Percentiles rank a stretch among this genome's conserved stretches.
phyloP scores from a whole-genome alignment of 2,797 vertebrate genomes.

The Dicrostonyx torquatus region DNA sequence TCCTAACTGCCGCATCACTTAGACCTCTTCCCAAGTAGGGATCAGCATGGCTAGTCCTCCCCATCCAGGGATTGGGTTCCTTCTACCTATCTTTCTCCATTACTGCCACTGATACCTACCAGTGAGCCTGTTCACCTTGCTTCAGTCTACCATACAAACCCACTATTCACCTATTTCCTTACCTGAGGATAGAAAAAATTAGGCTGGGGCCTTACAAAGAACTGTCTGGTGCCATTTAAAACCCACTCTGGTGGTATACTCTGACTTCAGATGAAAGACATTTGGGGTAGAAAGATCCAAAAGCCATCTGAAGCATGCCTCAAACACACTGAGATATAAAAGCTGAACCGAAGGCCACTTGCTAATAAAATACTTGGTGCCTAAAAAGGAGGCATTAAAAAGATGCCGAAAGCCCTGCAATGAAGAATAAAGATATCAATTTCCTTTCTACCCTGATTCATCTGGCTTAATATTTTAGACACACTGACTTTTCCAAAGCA shows the following conservation, averaged over 20 bases:
- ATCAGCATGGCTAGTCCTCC: neutral
- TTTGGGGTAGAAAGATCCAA: constrained; percentile 42
- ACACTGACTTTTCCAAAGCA: constrained; percentile 9
- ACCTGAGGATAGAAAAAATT: neutral
- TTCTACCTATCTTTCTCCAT: neutral
- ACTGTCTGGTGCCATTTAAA: constrained; percentile 20
- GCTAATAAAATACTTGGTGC: constrained; percentile 52
- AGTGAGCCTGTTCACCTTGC: too few relatives aligned
- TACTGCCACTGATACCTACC: too few relatives aligned
- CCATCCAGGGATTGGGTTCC: neutral
- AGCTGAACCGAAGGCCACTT: constrained; percentile 24
- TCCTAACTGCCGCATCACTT: neutral
- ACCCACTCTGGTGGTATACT: neutral
- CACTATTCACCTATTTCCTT: neutral
- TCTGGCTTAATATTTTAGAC: constrained; percentile 60
- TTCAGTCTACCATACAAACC: neutral
- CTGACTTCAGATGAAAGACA: constrained; percentile 50
- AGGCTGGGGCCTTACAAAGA: constrained; percentile 25
- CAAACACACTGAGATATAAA: constrained; percentile 50
- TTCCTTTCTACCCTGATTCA: constrained; percentile 76
- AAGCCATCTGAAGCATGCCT: constrained; percentile 43
- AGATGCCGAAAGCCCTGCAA: constrained; percentile 77
- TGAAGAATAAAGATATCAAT: constrained; percentile 77
- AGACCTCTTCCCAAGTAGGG: neutral
- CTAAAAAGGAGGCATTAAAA: constrained; percentile 65